A percentile compares a stretch with the other conserved stretches of the same genome.
Evolutionary conservation across 2,888 invertebrate genomes (phyloP).

Genomic region (Chironomus riparius): DNA sequence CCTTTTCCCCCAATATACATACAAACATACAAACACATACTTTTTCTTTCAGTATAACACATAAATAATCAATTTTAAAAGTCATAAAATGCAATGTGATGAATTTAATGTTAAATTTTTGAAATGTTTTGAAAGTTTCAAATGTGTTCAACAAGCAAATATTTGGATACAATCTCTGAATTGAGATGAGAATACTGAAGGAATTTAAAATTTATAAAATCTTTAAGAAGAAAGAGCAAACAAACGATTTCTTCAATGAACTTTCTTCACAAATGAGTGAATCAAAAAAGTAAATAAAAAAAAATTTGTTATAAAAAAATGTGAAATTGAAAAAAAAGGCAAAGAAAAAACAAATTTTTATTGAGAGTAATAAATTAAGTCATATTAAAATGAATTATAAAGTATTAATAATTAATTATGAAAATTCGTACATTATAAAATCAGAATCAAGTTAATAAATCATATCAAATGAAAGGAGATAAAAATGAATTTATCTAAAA

Average conservation of each 20-base stretch:
- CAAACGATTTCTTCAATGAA: too few relatives aligned
- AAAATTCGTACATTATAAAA: too few relatives aligned
- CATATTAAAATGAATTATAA: neutral
- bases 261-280: too few relatives aligned
- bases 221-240: constrained; percentile 12
- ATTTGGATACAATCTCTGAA: neutral
- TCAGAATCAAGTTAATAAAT: neutral
- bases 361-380: neutral
- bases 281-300: neutral
- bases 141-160: too few relatives aligned
- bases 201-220: constrained; percentile 20
- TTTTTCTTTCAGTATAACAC: too few relatives aligned
- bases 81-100: too few relatives aligned
- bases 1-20: too few relatives aligned
- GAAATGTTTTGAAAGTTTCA: too few relatives aligned
- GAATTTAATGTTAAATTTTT: too few relatives aligned
- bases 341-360: neutral
- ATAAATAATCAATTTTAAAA: too few relatives aligned
- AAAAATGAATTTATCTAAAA: neutral
- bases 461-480: neutral
- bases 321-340: neutral
- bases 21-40: too few relatives aligned
- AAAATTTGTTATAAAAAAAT: neutral
- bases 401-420: neutral
- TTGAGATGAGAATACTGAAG: constrained; percentile 20